Percentiles rank a stretch among this genome's conserved stretches.
phyloP scores from a whole-genome alignment of 2,797 vertebrate genomes.

The Phataginus tricuspis region DNA sequence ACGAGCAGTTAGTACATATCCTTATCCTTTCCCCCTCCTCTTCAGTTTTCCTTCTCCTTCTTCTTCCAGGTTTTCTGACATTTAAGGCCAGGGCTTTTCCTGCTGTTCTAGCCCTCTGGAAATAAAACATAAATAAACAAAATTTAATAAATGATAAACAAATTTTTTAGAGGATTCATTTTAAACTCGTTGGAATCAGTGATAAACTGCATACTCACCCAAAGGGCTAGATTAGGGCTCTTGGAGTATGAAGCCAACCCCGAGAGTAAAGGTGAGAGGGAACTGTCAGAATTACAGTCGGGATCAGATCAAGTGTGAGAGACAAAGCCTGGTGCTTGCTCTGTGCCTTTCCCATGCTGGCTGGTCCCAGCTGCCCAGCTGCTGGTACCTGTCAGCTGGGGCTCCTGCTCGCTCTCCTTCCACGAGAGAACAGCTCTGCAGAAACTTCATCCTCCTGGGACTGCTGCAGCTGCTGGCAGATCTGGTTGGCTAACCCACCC shows the following conservation, averaged over 20 bases:
- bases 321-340: background rate
- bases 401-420: background rate
- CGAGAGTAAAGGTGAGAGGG: background rate
- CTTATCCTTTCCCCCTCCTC: rapidly evolving
- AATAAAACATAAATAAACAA: constrained; percentile 2
- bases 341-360: background rate
- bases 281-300: background rate
- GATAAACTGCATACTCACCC: background rate
- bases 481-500: background rate
- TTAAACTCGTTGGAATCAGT: background rate
- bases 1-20: rapidly evolving
- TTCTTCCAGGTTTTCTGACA: background rate
- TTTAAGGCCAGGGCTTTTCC: background rate
- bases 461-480: background rate
- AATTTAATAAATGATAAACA: background rate
- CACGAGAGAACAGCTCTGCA: background rate
- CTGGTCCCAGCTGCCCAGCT: background rate
- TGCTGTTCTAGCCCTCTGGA: background rate
- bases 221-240: background rate
- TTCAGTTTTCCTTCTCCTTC: background rate
- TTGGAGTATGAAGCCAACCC: background rate
- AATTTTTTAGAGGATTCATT: background rate
- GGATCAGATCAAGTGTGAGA: background rate
- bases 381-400: background rate
- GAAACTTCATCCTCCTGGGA: background rate